Evolutionary conservation across 1,140 invertebrate genomes (phyloP), one percentile per base, ranked within the genome.

Genomic region (Halictus rubicundus): DNA sequence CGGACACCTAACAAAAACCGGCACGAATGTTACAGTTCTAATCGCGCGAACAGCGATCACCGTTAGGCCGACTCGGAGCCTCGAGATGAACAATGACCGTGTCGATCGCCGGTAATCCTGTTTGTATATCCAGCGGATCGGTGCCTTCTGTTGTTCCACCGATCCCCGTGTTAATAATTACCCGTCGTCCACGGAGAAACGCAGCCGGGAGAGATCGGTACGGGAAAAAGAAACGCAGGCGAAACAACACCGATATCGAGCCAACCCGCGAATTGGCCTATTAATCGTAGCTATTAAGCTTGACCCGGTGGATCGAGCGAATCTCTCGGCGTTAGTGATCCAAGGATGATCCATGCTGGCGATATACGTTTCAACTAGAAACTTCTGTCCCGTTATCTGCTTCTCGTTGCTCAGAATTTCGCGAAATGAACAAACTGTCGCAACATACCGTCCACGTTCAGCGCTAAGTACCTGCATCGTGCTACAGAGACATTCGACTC

Each of bases 271-370:
- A 49, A 37, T 27, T n/a, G 76, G 76, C 9, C 68, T 72, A 78
- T 70, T 78, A 78, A 78, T 78, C 76, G 68, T 72, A 37, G n/a
- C 60, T 39, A 65, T 78, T 78, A 72, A n/a, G 42, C 32, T 16
- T 52, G 49, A 52, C 49, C 49, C 49, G 49, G 27, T 12, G 4
- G 39, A 9, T 21, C 25, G 59, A 23, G 46, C 27, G 27, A 52
- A 72, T 65, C 60, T 73, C 25, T 52, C 14, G 37, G 27, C 61
- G 54, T 21, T 42, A 39, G 59, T 32, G 68, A 70, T 46, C 19
- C 46, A 25, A 42, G 49, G 25, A 23, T 39, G 60, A 25, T 25
- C 16, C 21, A 27, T 23, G 42, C 46, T 21, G 25, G n/a, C 21
- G 57, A 39, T 70, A 42, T 64, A 46, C 68, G 71, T 46, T 78